A percentile compares a stretch with the other conserved stretches of the same genome.
phyloP scores from a whole-genome alignment of 2,888 invertebrate genomes.

The Priocnemis perturbator region DNA sequence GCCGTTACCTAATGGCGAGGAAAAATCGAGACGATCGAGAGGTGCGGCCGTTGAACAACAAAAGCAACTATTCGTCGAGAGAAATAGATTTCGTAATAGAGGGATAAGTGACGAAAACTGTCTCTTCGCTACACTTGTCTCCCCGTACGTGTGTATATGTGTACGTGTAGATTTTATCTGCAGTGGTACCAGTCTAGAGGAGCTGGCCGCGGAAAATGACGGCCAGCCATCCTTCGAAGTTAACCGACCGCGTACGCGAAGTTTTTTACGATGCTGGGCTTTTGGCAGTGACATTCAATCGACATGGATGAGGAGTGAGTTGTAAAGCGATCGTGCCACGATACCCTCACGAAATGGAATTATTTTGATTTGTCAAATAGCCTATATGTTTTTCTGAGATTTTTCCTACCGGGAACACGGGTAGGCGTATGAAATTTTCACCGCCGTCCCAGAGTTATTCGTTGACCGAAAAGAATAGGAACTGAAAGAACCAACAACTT shows the following conservation, averaged over 20 bases:
- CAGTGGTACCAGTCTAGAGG: neutral
- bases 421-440: too few species aligned
- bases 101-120: slow-evolving; percentile 13
- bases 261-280: slow-evolving; percentile 58
- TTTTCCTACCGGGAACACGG: too few species aligned
- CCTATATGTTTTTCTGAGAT: too few species aligned
- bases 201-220: slow-evolving; percentile 12
- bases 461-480: too few species aligned
- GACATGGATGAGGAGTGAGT: slow-evolving; percentile 69
- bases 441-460: too few species aligned
- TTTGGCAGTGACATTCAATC: slow-evolving; percentile 74
- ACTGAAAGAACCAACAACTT: too few species aligned
- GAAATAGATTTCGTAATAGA: slow-evolving; percentile 45
- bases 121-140: too few species aligned
- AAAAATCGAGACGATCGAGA: slow-evolving; percentile 39
- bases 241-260: slow-evolving; percentile 26
- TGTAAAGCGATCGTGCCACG: slow-evolving; percentile 9
- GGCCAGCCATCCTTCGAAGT: slow-evolving; percentile 20
- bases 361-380: neutral
- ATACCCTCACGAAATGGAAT: neutral
- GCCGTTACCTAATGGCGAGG: neutral
- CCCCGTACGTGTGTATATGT: too few species aligned
- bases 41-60: slow-evolving; percentile 25
- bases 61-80: slow-evolving; percentile 39
- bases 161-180: too few species aligned